phyloP scores from a whole-genome alignment of 2,888 invertebrate genomes.

The Notocelia uddmanniana region DNA sequence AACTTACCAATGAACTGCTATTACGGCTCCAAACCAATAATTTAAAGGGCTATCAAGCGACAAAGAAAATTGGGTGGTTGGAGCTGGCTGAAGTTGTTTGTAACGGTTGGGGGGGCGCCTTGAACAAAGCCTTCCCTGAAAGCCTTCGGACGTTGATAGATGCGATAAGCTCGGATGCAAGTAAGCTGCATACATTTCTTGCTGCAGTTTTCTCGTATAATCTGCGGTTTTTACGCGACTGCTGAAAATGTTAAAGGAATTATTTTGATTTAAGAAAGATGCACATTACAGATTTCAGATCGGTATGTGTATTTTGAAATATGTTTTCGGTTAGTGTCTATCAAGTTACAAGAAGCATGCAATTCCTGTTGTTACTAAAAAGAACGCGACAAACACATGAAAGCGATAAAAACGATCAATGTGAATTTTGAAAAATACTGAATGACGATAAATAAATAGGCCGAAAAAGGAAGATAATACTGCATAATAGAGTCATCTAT shows the following conservation, averaged over 20 bases:
- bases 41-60: conserved; percentile 71
- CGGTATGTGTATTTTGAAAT: too few species aligned
- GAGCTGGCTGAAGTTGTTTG: conserved; percentile 78
- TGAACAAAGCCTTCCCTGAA: conserved; percentile 83
- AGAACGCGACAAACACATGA: too few species aligned
- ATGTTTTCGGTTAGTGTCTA: background rate
- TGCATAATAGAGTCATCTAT: too few species aligned
- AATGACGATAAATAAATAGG: too few species aligned
- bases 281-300: background rate
- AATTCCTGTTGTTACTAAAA: too few species aligned
- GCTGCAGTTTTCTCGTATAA: conserved; percentile 72
- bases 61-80: conserved; percentile 76
- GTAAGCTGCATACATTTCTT: conserved; percentile 84
- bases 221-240: conserved; percentile 55
- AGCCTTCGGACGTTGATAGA: conserved; percentile 82
- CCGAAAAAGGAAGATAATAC: too few species aligned
- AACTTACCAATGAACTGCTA: conserved; percentile 7
- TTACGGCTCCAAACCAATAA: conserved; percentile 20
- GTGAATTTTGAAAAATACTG: too few species aligned
- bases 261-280: conserved; percentile 8
- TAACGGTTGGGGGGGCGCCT: conserved; percentile 64
- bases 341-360: background rate
- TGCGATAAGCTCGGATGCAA: conserved; percentile 85
- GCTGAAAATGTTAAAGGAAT: conserved; percentile 17
- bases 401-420: too few species aligned